Base-by-base conservation (phyloP, 1,140 invertebrate species). In the Vanessa atalanta region DNA sequence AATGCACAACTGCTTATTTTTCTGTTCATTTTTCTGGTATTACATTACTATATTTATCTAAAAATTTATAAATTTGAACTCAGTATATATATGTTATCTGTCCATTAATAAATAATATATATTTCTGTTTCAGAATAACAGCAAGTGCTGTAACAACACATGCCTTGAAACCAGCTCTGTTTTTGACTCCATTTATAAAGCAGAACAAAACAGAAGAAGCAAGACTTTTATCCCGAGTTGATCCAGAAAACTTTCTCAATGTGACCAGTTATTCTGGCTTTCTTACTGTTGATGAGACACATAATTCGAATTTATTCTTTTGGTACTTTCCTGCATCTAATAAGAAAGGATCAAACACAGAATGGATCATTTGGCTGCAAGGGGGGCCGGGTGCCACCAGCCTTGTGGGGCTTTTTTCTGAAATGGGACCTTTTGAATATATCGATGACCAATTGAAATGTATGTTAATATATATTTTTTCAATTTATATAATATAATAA, bases 341-440 rank as follows among this genome's bases (percentile, higher is more conserved):
- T 92, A 76, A 83, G 20, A 74, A 87, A 7, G 85, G 89, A 47
- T 86, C 91, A 64, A 91, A 90, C 47, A 94, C 94, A 4, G 96
- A 96, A 2, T 94, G 96, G 76, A 82, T 96, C 11, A 83, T 97
- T 51, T 97, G 96, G 96, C 91, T 97, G 16, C 95, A 97, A 93
- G 96, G 96, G 31, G 95, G 96, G 0, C 97, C 97, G 3, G 97
- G 97, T 0, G 95, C 95, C 8, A 95, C 96, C 1, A 97, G 96
- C 1, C 84, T 98, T 65, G 96, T 95, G 77, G 97, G 96, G 0
- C 88, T 98, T 3, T 98, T 98, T 79, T 93, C 94, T 0, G 97
- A 98, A 88, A 95, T 97, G 78, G 97, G 97, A 1, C 97, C 97
- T 0, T 95, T 97, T 70, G 83, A 85, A 53, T 89, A 61, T 15